These are phyloP conservation scores for Urocynchramus pylzowi DNA, from an alignment of 2,113 vertebrate species.

Conservation along the genomic window DNA sequence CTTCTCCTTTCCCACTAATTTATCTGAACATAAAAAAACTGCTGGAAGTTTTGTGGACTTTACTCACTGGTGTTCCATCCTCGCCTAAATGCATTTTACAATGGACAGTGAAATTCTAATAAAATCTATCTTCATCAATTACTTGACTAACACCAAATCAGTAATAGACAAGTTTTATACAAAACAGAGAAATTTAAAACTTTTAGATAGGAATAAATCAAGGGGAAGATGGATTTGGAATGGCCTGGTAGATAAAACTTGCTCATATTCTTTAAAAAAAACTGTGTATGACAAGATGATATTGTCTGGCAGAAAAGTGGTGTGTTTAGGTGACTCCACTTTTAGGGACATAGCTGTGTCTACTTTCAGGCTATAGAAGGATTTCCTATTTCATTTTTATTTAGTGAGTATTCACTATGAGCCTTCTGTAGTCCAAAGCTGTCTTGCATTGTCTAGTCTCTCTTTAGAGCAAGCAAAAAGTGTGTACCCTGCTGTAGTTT, in stretches of 20 bases:
- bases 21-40: not conserved
- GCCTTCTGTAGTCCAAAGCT: not conserved
- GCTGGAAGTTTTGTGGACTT: not conserved
- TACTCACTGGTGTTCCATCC: not conserved
- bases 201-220: not conserved
- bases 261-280: not conserved
- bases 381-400: not conserved
- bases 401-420: not conserved
- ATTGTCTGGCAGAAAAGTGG: not conserved
- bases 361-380: not conserved
- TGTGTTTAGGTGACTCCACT: not conserved
- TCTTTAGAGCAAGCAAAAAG: not conserved
- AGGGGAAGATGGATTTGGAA: not conserved
- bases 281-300: fast-evolving
- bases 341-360: not conserved
- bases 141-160: not conserved
- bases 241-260: not conserved
- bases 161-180: not conserved
- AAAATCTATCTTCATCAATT: not conserved
- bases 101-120: not conserved
- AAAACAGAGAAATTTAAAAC: not conserved
- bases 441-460: not conserved
- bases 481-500: not conserved
- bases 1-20: not conserved
- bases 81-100: not conserved